Base-by-base conservation (phyloP, 2,888 invertebrate species). In the Epistrophella euchroma region DNA sequence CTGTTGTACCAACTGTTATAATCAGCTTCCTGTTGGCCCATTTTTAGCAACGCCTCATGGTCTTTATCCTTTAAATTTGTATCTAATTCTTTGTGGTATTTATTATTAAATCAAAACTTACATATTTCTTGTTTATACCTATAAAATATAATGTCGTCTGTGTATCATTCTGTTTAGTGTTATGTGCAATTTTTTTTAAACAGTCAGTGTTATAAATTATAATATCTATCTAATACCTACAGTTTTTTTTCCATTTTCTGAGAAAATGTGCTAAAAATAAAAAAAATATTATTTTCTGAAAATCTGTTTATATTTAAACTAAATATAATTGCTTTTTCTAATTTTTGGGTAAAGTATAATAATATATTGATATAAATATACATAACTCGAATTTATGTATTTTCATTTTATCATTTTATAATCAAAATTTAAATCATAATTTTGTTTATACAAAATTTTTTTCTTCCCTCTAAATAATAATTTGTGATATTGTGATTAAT, bases 1-100 rank as follows among this genome's bases (percentile, higher is more conserved):
- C 74, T 68, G 22, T 60, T 52, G 50, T 74, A 74, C 60, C 58
- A 74, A 79, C 68, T 80, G 74, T 74, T 74, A 74, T 80, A 80
- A 68, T 70, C 47, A 62, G 28, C 45, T 75, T 75, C 70, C 60
- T 75, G 75, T 56, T 81, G 70, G 28, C 55, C 80, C 60, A 68
- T 22, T 62, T 81, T 47, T 56, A 62, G 22, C 45, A 75, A 11
- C 17, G 50, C 64, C 40, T 58, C 45, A 32, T 68, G 19, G 22
- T 50, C 17, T 68, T 19, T 22, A 66, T 37, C 66, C 32, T 68
- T 50, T 37, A 22, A 35, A 15, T 68, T 68, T 19, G 4, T 9
- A 19, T 35, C 35, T 50, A 5, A 19, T 50, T 35, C 5, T 10
- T 25, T 68, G 15, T 45, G 43, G 28, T 45, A 13, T 28, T 0